Percentiles rank a stretch among this genome's conserved stretches.
phyloP scores from a whole-genome alignment of 1,140 invertebrate species.

The Diplogasteroides magnus region DNA sequence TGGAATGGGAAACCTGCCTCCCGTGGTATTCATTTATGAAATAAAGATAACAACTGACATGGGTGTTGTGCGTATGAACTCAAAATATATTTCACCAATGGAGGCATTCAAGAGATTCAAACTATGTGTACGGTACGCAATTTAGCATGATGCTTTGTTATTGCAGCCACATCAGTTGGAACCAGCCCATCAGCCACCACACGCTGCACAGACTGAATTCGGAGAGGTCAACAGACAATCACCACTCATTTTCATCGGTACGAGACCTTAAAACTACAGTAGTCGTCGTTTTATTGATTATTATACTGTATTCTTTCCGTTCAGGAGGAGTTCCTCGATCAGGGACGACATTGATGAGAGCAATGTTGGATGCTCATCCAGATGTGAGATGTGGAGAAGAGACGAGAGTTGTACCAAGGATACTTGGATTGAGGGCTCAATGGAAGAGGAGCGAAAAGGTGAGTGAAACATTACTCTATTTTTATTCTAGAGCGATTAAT shows the following conservation, averaged over 20 bases:
- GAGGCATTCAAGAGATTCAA: too few relatives aligned
- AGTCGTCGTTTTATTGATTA: neutral
- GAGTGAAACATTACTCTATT: conserved; percentile 62
- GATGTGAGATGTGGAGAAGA: conserved; percentile 94
- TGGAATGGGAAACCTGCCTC: too few relatives aligned
- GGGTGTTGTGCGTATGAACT: too few relatives aligned
- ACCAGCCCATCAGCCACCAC: too few relatives aligned
- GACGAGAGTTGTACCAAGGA: conserved; percentile 83
- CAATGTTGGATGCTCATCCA: conserved; percentile 97
- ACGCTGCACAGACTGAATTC: too few relatives aligned
- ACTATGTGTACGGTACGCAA: too few relatives aligned
- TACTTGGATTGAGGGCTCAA: conserved; percentile 82
- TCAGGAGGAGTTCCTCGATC: conserved; percentile 85
- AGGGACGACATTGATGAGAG: conserved; percentile 91
- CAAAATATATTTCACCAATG: too few relatives aligned
- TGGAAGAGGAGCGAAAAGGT: conserved; percentile 82
- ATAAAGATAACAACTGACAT: too few relatives aligned
- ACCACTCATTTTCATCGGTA: conserved; percentile 16
- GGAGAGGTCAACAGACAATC: conserved; percentile 1
- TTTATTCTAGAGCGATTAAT: conserved; percentile 13
- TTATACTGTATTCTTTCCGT: neutral
- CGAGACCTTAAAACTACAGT: neutral
- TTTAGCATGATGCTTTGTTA: too few relatives aligned
- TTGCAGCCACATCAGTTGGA: too few relatives aligned
- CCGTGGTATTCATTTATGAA: too few relatives aligned